phyloP scores from a whole-genome alignment of 2,888 invertebrate genomes.

The Lingula anatina region DNA sequence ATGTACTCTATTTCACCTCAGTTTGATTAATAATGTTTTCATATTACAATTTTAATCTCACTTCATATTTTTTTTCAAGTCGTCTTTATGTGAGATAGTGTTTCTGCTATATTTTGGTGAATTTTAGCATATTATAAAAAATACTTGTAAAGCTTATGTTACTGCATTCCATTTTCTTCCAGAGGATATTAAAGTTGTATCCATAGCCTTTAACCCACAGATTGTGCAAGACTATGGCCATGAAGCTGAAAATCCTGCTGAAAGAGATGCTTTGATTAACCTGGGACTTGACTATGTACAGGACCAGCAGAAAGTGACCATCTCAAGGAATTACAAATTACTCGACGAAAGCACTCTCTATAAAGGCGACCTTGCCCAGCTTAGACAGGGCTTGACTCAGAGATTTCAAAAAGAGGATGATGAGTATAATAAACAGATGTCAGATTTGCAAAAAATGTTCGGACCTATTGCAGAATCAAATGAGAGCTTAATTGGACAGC shows the following conservation, averaged over 20 bases:
- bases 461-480: conserved; percentile 23
- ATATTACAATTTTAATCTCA: no score
- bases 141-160: no score
- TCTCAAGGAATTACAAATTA: conserved; percentile 28
- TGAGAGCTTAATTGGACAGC: conserved; percentile 27
- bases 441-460: conserved; percentile 31
- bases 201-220: conserved; percentile 38
- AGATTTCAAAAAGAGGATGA: conserved; percentile 22
- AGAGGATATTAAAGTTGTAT: conserved; percentile 22
- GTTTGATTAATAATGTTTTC: no score
- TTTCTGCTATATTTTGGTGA: no score
- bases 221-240: conserved; percentile 35
- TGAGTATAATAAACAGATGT: conserved; percentile 22
- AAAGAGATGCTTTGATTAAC: conserved; percentile 33
- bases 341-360: conserved; percentile 17
- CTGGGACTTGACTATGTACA: conserved; percentile 40
- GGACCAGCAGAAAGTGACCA: conserved; percentile 26
- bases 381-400: conserved; percentile 24
- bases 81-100: no score
- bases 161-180: no score
- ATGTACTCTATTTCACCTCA: no score
- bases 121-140: no score
- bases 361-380: conserved; percentile 27
- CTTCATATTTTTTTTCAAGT: no score
- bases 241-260: conserved; percentile 20